phyloP scores from a whole-genome alignment of 2,797 vertebrate species.

The Danio jaintianensis region DNA sequence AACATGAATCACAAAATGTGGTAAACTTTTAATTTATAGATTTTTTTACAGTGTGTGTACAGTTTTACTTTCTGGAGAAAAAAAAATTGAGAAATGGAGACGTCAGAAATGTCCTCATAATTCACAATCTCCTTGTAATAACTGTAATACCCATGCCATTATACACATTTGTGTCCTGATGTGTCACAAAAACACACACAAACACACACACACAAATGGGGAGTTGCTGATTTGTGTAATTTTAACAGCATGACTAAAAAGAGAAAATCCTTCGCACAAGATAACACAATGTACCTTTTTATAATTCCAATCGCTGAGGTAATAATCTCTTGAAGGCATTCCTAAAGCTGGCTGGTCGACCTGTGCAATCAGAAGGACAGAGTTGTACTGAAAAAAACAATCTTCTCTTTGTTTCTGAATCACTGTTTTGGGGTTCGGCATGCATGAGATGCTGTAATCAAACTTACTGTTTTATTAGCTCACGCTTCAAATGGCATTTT shows the following conservation, averaged over 20 bases:
- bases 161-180: too few relatives aligned
- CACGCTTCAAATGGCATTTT: slow-evolving; percentile 14
- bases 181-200: too few relatives aligned
- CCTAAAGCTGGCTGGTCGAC: slow-evolving; percentile 94
- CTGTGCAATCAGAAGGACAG: slow-evolving; percentile 71
- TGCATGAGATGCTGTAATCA: slow-evolving; percentile 2
- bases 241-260: background rate
- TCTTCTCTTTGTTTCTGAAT: background rate
- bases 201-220: background rate
- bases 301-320: slow-evolving; percentile 88
- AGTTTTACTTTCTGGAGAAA: too few relatives aligned
- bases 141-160: too few relatives aligned
- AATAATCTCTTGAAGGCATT: slow-evolving; percentile 96
- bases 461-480: background rate
- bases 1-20: too few relatives aligned
- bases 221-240: background rate
- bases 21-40: too few relatives aligned
- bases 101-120: too few relatives aligned
- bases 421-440: background rate
- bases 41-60: too few relatives aligned
- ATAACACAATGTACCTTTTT: slow-evolving; percentile 77
- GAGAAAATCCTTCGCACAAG: background rate
- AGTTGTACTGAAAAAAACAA: background rate
- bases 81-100: too few relatives aligned
- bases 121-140: too few relatives aligned